Evolutionary conservation across 2,888 invertebrate genomes (phyloP), one percentile per base, ranked within the genome.

Genomic region (Ptychoptera contaminata): DNA sequence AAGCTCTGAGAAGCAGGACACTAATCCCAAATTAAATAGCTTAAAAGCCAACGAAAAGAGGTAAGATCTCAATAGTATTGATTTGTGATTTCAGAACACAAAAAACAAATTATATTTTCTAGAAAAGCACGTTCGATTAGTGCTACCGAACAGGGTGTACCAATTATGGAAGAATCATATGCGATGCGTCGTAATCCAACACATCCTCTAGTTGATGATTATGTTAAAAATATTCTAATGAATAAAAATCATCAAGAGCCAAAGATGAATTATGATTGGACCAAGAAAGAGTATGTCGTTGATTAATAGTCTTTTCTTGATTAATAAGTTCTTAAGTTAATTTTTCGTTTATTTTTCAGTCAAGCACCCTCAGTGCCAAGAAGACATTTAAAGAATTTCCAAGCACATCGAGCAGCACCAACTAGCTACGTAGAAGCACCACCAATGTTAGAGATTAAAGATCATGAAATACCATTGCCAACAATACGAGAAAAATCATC

Each of bases 61-160:
- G 23, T 23, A 23, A 23, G 23, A 23, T 23, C 4, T n/a, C n/a
- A n/a, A n/a, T n/a, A n/a, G n/a, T n/a, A n/a, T n/a, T n/a, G n/a
- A n/a, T n/a, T n/a, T n/a, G n/a, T n/a, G n/a, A n/a, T n/a, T n/a
- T n/a, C n/a, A n/a, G n/a, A n/a, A n/a, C n/a, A n/a, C n/a, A n/a
- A n/a, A n/a, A n/a, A n/a, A n/a, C n/a, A n/a, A n/a, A n/a, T n/a
- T n/a, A n/a, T 35, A 9, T 16, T 39, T 15, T 45, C 16, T 29
- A 61, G 68, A 49, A 57, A 54, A 50, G 55, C 61, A 50, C 61
- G 70, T 43, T 63, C 65, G 34, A 59, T 69, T 16, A 7, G 16
- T 8, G 51, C 56, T 14, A 58, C 58, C 10, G 37, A 51, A 8
- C 59, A 60, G 53, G 67, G 66, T 36, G 53, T 66, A 45, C 54